These are phyloP conservation scores for Anas platyrhynchos DNA, from an alignment of 2,113 vertebrate genomes.

Conservation along the genomic window DNA sequence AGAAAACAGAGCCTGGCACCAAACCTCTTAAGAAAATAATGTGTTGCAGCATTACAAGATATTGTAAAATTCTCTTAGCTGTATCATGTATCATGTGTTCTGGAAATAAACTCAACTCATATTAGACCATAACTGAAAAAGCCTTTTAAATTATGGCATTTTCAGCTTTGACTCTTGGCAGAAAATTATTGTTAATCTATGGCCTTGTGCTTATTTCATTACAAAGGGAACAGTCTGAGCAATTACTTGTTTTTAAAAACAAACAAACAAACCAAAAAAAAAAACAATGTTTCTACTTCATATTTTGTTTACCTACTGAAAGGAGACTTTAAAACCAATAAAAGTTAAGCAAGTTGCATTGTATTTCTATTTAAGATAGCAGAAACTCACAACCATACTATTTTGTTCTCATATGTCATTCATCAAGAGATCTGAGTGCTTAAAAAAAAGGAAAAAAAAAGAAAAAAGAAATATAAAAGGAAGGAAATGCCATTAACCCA, in stretches of 20 bases:
- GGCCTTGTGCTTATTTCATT: background rate
- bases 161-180: background rate
- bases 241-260: background rate
- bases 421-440: background rate
- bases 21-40: background rate
- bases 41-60: background rate
- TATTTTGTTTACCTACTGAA: background rate
- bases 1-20: background rate
- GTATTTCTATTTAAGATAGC: background rate
- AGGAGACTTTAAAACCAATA: background rate
- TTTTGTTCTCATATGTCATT: background rate
- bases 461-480: background rate
- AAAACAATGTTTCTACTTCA: background rate
- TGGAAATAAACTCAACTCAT: background rate
- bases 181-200: background rate
- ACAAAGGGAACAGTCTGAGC: background rate
- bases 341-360: background rate
- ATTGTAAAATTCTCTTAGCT: background rate
- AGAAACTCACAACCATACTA: background rate
- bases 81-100: background rate
- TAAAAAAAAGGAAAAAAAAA: background rate
- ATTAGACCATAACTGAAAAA: background rate
- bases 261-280: background rate
- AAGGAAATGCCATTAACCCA: slow-evolving; percentile 39
- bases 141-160: background rate